These are phyloP conservation scores for Rhamphomyia laevipes DNA, from an alignment of 2,888 invertebrate genomes.

Conservation along the genomic window DNA sequence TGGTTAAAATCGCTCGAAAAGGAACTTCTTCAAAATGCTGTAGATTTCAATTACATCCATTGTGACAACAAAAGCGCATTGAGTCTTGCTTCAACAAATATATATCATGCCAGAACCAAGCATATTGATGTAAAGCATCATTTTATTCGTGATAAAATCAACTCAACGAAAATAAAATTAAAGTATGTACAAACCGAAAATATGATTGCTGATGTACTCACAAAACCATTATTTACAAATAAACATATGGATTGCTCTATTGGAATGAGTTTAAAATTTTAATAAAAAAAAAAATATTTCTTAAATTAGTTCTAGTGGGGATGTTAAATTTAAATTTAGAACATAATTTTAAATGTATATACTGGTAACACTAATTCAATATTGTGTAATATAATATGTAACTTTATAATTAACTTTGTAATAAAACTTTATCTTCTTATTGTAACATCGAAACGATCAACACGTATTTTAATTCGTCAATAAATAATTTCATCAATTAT, in stretches of 20 bases:
- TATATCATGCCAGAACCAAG: not conserved
- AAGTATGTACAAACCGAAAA: not conserved
- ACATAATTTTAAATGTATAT: too few relatives aligned
- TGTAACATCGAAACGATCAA: too few relatives aligned
- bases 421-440: too few relatives aligned
- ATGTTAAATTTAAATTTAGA: too few relatives aligned
- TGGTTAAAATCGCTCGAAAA: not conserved
- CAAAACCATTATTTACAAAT: not conserved
- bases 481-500: too few relatives aligned
- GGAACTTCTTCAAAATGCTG: not conserved
- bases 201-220: not conserved
- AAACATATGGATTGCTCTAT: not conserved
- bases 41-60: not conserved
- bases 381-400: too few relatives aligned
- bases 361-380: too few relatives aligned
- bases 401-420: too few relatives aligned
- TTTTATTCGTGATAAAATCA: not conserved
- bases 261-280: too few relatives aligned
- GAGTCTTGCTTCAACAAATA: not conserved
- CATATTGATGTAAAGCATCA: conserved; percentile 3
- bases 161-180: not conserved
- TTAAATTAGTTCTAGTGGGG: too few relatives aligned
- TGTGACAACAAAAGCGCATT: conserved; percentile 1
- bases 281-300: too few relatives aligned
- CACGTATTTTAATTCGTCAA: too few relatives aligned